Percentiles rank a stretch among this genome's conserved stretches.
These are phyloP conservation scores for Lacanobia oleracea DNA, from an alignment of 2,888 invertebrate species.

Conservation along the genomic window DNA sequence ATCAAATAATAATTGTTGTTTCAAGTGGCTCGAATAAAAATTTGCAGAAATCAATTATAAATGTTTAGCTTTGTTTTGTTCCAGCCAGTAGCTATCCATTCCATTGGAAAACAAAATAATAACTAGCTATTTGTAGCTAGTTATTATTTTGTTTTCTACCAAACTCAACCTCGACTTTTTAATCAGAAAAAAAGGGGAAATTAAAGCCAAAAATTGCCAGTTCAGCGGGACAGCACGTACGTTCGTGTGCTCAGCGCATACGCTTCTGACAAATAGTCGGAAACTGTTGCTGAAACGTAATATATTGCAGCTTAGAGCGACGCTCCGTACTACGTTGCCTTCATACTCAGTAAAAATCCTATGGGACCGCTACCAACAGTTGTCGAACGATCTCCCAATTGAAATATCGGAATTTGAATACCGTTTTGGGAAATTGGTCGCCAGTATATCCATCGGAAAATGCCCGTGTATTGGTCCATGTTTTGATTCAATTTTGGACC, in stretches of 20 bases:
- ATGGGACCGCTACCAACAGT: constrained; percentile 38
- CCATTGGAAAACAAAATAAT: not conserved
- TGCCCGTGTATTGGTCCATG: constrained; percentile 17
- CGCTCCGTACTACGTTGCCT: not conserved
- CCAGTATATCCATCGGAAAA: constrained; percentile 30
- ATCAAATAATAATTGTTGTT: constrained; percentile 2
- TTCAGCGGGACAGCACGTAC: not conserved
- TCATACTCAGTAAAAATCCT: constrained; percentile 42
- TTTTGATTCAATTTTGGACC: constrained; percentile 27
- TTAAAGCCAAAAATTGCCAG: not conserved
- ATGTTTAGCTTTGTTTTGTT: too few species aligned
- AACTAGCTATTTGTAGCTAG: too few species aligned
- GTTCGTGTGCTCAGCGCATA: constrained; percentile 6
- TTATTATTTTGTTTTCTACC: too few species aligned
- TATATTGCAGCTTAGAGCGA: constrained; percentile 27
- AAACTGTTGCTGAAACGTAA: constrained; percentile 36
- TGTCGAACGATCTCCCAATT: constrained; percentile 35
- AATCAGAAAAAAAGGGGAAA: not conserved
- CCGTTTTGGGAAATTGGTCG: constrained; percentile 37
- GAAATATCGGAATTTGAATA: constrained; percentile 52
- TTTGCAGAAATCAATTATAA: not conserved
- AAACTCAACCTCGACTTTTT: not conserved
- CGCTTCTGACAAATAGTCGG: constrained; percentile 37
- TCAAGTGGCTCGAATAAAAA: not conserved
- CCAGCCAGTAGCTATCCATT: not conserved